Conservation (phyloP, 2,797 vertebrate species). For the Brachyalestes nurse region DNA sequence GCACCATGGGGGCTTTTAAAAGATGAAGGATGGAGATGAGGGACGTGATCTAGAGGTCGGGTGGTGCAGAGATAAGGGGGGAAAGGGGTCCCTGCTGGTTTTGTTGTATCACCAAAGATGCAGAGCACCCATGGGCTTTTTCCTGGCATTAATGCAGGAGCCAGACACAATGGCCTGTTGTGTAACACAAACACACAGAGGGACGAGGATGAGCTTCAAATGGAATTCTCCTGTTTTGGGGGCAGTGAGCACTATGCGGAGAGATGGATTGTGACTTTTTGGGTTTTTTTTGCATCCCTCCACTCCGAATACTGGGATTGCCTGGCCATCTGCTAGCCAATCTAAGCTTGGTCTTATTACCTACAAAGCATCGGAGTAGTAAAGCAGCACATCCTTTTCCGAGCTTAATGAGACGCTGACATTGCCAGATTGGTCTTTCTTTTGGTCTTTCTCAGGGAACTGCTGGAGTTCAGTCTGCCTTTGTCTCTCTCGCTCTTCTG, state of each 20-base stretch:
- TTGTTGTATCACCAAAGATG: conserved; percentile 59
- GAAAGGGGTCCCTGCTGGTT: conserved; percentile 53
- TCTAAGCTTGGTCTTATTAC: neutral
- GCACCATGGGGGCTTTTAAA: neutral
- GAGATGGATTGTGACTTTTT: conserved; percentile 52
- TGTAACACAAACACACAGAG: conserved; percentile 69
- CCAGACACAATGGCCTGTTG: conserved; percentile 73
- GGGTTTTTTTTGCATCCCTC: conserved; percentile 52
- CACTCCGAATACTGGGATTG: neutral
- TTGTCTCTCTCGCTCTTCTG: neutral
- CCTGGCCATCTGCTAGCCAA: conserved; percentile 12
- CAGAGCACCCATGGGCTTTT: conserved; percentile 65
- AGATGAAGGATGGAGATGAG: neutral
- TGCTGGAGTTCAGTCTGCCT: neutral
- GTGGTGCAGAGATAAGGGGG: conserved; percentile 11
- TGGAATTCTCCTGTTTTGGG: conserved; percentile 67
- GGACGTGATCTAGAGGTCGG: neutral
- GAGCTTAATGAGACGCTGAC: neutral
- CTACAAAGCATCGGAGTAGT: neutral
- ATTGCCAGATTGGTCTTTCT: neutral
- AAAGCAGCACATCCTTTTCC: neutral
- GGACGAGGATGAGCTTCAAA: conserved; percentile 68
- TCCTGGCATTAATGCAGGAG: conserved; percentile 73
- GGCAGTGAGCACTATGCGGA: conserved; percentile 54
- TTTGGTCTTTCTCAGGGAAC: too few relatives aligned